phyloP scores from a whole-genome alignment of 2,797 vertebrate genomes.

The Crypturellus tataupa region DNA sequence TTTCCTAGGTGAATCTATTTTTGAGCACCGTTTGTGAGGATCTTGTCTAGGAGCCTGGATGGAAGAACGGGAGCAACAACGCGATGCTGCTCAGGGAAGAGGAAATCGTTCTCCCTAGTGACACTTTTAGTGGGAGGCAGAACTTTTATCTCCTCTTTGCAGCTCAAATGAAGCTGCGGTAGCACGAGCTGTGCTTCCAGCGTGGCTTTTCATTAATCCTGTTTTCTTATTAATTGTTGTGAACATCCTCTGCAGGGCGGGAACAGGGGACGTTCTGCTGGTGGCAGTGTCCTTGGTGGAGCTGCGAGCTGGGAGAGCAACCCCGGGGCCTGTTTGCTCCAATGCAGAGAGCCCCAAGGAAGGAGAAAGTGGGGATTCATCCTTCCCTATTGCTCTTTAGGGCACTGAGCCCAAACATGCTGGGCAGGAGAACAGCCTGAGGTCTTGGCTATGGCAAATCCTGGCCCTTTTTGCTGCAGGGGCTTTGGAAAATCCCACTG shows the following conservation, averaged over 20 bases:
- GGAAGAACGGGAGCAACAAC: conserved; percentile 5
- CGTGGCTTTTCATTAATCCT: conserved; percentile 13
- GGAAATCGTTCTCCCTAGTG: conserved; percentile 41
- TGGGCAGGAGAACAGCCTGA: neutral
- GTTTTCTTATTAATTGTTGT: neutral
- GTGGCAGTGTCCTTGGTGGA: neutral
- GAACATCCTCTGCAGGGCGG: neutral
- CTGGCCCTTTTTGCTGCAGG: neutral
- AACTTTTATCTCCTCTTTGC: conserved; percentile 47
- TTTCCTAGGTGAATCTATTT: conserved; percentile 51
- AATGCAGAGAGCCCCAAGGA: too few species aligned
- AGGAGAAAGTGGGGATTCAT: neutral
- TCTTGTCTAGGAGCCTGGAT: neutral
- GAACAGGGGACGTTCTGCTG: neutral
- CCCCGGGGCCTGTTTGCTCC: too few species aligned
- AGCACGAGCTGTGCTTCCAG: conserved; percentile 1
- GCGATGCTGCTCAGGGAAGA: conserved; percentile 19
- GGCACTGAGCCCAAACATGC: neutral
- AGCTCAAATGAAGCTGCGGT: conserved; percentile 34
- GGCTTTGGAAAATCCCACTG: neutral
- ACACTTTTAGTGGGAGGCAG: conserved; percentile 31
- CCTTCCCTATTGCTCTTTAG: too few species aligned
- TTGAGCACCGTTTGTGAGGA: conserved; percentile 1
- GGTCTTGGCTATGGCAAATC: neutral
- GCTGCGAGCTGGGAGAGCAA: neutral